Conservation (phyloP, 2,888 invertebrate species). For the Leptura quadrifasciata region DNA sequence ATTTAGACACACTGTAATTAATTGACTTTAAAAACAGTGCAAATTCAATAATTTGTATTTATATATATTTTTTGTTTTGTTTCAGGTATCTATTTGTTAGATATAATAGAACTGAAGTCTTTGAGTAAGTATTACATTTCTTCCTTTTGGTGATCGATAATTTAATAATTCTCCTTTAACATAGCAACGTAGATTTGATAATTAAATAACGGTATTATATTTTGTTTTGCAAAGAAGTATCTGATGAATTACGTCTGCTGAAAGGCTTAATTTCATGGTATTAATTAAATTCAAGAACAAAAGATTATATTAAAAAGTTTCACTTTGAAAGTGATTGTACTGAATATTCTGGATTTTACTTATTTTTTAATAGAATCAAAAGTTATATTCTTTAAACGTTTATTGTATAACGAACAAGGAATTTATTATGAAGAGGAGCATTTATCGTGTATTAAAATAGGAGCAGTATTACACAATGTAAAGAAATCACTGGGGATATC, state of each 20-base stretch:
- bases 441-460: too few species aligned
- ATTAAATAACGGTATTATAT: conserved; percentile 5
- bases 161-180: background rate
- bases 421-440: too few species aligned
- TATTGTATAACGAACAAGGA: too few species aligned
- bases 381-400: too few species aligned
- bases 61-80: background rate
- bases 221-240: conserved; percentile 1
- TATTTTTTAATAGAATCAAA: too few species aligned
- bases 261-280: background rate
- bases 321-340: background rate
- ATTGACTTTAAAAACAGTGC: too few species aligned
- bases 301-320: background rate
- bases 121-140: background rate
- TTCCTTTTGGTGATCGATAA: background rate
- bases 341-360: background rate
- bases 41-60: too few species aligned
- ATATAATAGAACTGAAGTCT: background rate
- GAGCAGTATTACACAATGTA: too few species aligned
- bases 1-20: too few species aligned
- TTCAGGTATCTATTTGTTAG: background rate
- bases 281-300: conserved; percentile 15
- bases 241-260: background rate
- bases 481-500: too few species aligned
- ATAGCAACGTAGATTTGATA: background rate